Conservation (phyloP, 2,113 vertebrate genomes). For the Antigone vipio region DNA sequence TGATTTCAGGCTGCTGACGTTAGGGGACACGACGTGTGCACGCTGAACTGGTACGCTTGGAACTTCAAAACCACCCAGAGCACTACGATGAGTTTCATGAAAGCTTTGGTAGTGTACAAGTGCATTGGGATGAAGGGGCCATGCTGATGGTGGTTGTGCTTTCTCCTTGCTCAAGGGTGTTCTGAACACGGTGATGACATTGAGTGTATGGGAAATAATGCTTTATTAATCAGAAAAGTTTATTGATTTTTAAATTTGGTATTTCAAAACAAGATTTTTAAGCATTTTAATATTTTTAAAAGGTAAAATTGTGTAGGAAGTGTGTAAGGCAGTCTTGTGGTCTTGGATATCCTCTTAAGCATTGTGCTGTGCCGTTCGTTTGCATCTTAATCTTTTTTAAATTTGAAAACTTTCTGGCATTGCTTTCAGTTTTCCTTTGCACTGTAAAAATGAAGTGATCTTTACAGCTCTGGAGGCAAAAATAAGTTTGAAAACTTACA, state of each 20-base stretch:
- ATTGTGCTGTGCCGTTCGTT: neutral
- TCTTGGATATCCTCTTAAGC: neutral
- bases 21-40: no score
- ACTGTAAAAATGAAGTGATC: neutral
- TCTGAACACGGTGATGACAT: neutral
- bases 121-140: neutral
- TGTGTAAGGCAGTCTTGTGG: neutral
- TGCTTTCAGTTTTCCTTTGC: neutral
- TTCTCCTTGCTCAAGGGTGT: neutral
- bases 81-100: neutral
- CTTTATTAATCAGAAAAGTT: neutral
- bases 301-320: neutral
- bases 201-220: neutral
- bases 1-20: neutral
- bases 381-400: neutral
- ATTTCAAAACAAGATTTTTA: neutral
- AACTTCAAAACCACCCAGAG: neutral
- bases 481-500: neutral
- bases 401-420: neutral
- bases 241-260: neutral
- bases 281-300: neutral
- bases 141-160: neutral
- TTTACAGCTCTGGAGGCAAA: neutral
- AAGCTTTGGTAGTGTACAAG: neutral
- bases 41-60: neutral